Evolutionary conservation across 1,140 invertebrate species (phyloP).

Genomic region (Lordiphosa clarofinis): DNA sequence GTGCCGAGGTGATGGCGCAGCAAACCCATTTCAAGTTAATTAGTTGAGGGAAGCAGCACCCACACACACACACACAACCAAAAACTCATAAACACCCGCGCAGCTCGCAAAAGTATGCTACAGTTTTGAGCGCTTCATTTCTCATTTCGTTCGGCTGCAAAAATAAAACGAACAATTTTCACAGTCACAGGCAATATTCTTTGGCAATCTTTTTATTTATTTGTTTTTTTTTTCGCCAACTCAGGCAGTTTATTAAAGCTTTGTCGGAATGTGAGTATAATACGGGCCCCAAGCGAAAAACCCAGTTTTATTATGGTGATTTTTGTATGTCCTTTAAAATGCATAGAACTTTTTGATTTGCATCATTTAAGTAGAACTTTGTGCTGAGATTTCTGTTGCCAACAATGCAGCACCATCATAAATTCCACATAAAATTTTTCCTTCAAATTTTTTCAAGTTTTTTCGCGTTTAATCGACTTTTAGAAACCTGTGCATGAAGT

Average conservation of each 20-base stretch:
- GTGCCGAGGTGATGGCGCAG: conserved; percentile 24
- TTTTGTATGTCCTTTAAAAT: too few species aligned
- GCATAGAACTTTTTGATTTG: conserved; percentile 8
- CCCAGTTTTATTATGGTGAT: not conserved
- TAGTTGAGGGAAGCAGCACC: conserved; percentile 38
- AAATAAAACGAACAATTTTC: conserved; percentile 42
- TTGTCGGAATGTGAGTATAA: conserved; percentile 38
- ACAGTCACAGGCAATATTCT: conserved; percentile 46
- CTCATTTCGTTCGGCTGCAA: conserved; percentile 26
- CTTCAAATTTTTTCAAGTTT: too few species aligned
- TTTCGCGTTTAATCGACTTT: too few species aligned
- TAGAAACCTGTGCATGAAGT: too few species aligned
- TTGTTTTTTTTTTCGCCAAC: conserved; percentile 50
- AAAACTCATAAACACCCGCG: conserved; percentile 1
- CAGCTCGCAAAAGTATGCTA: conserved; percentile 29
- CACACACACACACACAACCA: conserved; percentile 1
- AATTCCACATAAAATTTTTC: too few species aligned
- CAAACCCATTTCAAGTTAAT: conserved; percentile 60
- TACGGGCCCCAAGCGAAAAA: conserved; percentile 27
- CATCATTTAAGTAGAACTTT: too few species aligned
- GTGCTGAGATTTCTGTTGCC: too few species aligned
- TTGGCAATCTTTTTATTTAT: conserved; percentile 32
- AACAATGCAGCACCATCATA: too few species aligned
- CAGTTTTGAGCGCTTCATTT: conserved; percentile 37
- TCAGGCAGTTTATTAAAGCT: conserved; percentile 63